These are phyloP conservation scores for Boloria selene DNA, from an alignment of 2,888 invertebrate species.

Conservation along the genomic window DNA sequence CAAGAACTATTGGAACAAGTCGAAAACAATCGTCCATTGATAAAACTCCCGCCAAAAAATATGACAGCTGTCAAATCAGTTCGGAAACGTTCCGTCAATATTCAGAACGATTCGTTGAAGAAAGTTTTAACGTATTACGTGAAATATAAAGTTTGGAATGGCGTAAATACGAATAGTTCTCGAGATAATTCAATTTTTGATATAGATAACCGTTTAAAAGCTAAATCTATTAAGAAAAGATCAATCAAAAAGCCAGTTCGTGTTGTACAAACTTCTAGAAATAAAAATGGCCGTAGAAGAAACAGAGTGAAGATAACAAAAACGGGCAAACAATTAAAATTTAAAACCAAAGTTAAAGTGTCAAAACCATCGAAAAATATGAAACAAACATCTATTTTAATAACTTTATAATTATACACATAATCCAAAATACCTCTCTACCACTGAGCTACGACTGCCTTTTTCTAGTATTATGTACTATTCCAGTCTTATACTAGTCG, in stretches of 20 bases:
- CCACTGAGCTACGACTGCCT: no score
- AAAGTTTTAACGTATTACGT: conserved; percentile 60
- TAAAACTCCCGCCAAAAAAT: conserved; percentile 38
- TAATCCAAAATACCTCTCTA: no score
- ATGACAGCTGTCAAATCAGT: conserved; percentile 43
- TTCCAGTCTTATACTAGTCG: no score
- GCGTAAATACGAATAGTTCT: conserved; percentile 38
- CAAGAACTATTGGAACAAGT: conserved; percentile 40
- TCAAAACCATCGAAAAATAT: no score
- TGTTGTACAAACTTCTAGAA: not conserved
- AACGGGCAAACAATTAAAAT: not conserved
- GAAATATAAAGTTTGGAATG: conserved; percentile 65
- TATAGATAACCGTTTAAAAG: conserved; percentile 29
- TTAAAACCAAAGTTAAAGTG: no score
- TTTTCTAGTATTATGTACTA: no score
- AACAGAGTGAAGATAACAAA: conserved; percentile 1
- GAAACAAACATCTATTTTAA: not conserved
- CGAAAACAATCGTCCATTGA: conserved; percentile 37
- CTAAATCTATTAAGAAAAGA: conserved; percentile 13
- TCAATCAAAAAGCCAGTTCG: not conserved
- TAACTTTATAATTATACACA: not conserved
- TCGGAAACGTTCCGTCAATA: conserved; percentile 52
- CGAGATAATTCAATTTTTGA: conserved; percentile 24
- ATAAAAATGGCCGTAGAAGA: not conserved
- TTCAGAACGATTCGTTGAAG: conserved; percentile 44